Conservation (phyloP, 2,888 invertebrate species). For the Patella depressa region DNA sequence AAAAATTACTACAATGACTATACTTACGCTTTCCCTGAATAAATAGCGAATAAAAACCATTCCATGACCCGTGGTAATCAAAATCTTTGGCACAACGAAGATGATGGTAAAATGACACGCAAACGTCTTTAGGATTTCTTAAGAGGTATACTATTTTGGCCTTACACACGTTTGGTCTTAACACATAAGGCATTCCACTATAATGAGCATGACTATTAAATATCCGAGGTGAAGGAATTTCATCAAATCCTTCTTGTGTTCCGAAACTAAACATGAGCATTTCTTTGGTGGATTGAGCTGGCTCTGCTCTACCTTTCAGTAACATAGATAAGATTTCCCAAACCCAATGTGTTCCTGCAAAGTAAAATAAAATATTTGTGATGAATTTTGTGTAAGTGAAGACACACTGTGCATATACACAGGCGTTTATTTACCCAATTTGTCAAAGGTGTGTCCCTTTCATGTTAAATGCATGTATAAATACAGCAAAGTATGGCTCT, state of each 20-base stretch:
- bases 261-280: constrained; percentile 27
- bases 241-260: constrained; percentile 26
- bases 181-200: constrained; percentile 20
- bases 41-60: constrained; percentile 40
- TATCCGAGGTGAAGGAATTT: constrained; percentile 26
- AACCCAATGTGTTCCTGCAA: constrained; percentile 38
- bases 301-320: constrained; percentile 20
- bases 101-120: constrained; percentile 38
- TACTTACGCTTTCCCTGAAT: constrained; percentile 39
- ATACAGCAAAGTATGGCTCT: too few species aligned
- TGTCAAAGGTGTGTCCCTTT: too few species aligned
- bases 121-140: constrained; percentile 39
- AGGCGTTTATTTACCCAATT: too few species aligned
- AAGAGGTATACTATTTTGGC: constrained; percentile 27
- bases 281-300: constrained; percentile 20
- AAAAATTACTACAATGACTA: background rate
- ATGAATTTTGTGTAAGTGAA: too few species aligned
- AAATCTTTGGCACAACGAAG: constrained; percentile 27
- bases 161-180: constrained; percentile 23
- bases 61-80: constrained; percentile 43
- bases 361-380: background rate
- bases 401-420: too few species aligned
- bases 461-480: too few species aligned
- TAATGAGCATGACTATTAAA: constrained; percentile 33
- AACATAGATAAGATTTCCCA: constrained; percentile 38